phyloP scores from a whole-genome alignment of 2,888 invertebrate genomes.

The Netelia inedita region DNA sequence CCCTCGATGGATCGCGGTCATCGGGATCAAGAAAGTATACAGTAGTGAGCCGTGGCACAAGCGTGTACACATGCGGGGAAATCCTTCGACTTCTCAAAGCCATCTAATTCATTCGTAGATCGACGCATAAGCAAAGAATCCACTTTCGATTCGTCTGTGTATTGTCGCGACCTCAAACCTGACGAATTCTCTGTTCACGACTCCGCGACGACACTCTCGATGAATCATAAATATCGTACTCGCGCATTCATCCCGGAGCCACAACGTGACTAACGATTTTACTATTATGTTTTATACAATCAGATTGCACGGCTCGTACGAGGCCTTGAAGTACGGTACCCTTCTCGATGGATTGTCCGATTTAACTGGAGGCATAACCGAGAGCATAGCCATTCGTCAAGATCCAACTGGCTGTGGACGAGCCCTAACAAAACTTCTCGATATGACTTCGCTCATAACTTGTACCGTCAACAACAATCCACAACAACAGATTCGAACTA shows the following conservation, averaged over 20 bases:
- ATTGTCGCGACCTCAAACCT: constrained; percentile 1
- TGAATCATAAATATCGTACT: constrained; percentile 34
- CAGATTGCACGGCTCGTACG: constrained; percentile 96
- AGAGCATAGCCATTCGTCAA: constrained; percentile 91
- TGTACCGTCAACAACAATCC: constrained; percentile 89
- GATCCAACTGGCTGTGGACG: constrained; percentile 90
- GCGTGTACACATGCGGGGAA: constrained; percentile 39
- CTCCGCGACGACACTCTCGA: not conserved
- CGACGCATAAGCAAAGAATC: constrained; percentile 29
- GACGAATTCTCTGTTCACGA: constrained; percentile 16
- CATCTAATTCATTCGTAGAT: constrained; percentile 54
- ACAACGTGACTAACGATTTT: constrained; percentile 35
- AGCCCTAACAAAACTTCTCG: constrained; percentile 90
- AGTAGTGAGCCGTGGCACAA: not conserved
- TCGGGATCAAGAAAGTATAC: constrained; percentile 67
- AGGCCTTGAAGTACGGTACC: constrained; percentile 96
- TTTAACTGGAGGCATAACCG: constrained; percentile 95
- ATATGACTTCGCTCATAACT: constrained; percentile 94
- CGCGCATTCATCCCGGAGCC: no score
- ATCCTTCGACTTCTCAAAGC: constrained; percentile 21
- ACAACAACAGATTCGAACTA: constrained; percentile 86
- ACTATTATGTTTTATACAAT: constrained; percentile 47
- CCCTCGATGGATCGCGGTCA: constrained; percentile 70
- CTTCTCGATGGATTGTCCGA: constrained; percentile 95
- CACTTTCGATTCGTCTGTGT: constrained; percentile 58